A percentile compares a stretch with the other conserved stretches of the same genome.
These are phyloP conservation scores for Rhabdomys pumilio DNA, from an alignment of 2,797 vertebrate species.

Conservation along the genomic window DNA sequence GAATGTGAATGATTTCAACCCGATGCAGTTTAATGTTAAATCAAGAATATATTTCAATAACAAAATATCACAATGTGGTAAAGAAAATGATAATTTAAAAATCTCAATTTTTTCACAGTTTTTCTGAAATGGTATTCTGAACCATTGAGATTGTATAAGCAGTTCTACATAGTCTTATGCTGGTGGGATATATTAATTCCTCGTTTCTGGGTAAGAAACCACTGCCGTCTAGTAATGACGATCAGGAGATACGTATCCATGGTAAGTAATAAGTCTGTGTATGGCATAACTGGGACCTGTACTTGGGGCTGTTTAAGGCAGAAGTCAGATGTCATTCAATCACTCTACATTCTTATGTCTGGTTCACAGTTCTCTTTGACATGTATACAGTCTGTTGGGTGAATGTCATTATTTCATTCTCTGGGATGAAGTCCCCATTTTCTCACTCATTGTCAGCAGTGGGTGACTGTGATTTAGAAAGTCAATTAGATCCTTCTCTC, in stretches of 20 bases:
- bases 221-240: neutral
- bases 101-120: neutral
- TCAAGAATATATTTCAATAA: slow-evolving; percentile 17
- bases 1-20: slow-evolving; percentile 53
- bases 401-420: neutral
- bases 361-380: neutral
- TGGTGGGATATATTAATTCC: slow-evolving; percentile 9
- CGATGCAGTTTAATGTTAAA: neutral
- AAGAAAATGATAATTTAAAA: slow-evolving; percentile 59
- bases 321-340: neutral
- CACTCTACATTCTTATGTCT: neutral
- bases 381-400: neutral
- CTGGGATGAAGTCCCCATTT: neutral
- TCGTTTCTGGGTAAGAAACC: neutral
- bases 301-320: neutral
- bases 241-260: neutral
- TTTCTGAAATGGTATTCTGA: neutral
- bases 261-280: neutral
- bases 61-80: slow-evolving; percentile 19
- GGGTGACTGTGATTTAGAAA: neutral
- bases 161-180: neutral
- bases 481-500: neutral
- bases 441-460: neutral
- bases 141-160: neutral
- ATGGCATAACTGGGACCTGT: neutral